Conservation (phyloP, 2,113 vertebrate genomes). For the Ictalurus punctatus region DNA sequence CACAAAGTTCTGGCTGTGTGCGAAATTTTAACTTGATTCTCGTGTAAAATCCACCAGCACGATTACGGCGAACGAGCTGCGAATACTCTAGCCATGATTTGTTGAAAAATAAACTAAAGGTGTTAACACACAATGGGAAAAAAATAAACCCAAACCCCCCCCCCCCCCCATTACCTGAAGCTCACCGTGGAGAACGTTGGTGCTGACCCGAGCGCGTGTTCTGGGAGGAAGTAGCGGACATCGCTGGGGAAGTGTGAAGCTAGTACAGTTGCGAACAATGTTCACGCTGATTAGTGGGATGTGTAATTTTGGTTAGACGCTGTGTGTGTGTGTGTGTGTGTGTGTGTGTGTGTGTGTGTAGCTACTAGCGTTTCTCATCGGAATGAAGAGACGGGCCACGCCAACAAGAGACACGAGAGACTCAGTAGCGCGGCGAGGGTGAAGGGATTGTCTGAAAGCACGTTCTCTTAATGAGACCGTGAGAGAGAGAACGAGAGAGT, state of each 20-base stretch:
- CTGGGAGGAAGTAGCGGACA: background rate
- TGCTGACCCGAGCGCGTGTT: too few species aligned
- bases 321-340: background rate
- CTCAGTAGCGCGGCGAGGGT: background rate
- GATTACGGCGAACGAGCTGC: too few species aligned
- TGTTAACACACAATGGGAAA: background rate
- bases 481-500: constrained; percentile 7
- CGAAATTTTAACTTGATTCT: too few species aligned
- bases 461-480: constrained; percentile 30
- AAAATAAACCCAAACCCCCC: too few species aligned
- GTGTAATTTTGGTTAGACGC: background rate
- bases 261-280: background rate
- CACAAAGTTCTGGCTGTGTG: background rate
- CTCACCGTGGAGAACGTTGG: too few species aligned
- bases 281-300: background rate
- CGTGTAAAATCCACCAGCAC: background rate
- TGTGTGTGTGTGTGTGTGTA: background rate
- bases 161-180: background rate
- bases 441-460: background rate
- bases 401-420: background rate
- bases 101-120: background rate
- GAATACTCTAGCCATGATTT: background rate
- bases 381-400: background rate
- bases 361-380: background rate
- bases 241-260: background rate